Percentiles rank a stretch among this genome's conserved stretches.
These are phyloP conservation scores for Cylindroiulus punctatus DNA, from an alignment of 2,888 invertebrate genomes.

Conservation along the genomic window DNA sequence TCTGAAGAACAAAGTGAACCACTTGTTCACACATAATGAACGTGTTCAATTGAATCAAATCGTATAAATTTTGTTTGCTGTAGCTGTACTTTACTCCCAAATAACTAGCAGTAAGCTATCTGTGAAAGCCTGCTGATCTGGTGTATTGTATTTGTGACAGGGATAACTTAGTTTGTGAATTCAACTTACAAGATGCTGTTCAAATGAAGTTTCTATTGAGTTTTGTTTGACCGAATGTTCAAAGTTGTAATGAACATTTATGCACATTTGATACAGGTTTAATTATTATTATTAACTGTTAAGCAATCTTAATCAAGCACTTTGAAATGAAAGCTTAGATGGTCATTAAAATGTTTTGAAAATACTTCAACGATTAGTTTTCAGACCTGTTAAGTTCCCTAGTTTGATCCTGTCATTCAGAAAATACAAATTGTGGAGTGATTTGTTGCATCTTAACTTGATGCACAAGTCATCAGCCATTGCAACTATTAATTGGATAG, in stretches of 20 bases:
- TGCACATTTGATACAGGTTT: not conserved
- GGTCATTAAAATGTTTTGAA: not conserved
- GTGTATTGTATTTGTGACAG: not conserved
- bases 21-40: too few relatives aligned
- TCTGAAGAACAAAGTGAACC: too few relatives aligned
- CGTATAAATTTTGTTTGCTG: too few relatives aligned
- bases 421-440: not conserved
- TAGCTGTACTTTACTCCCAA: not conserved
- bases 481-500: not conserved
- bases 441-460: not conserved
- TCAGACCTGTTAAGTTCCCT: not conserved
- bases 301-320: not conserved
- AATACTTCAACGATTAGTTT: not conserved
- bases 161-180: not conserved
- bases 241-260: not conserved
- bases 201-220: not conserved
- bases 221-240: not conserved
- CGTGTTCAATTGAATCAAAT: too few relatives aligned
- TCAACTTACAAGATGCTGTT: not conserved
- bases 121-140: not conserved
- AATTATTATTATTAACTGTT: not conserved
- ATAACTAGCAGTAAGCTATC: not conserved
- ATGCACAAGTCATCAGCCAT: not conserved
- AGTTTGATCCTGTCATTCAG: not conserved
- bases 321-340: not conserved